Base-by-base conservation (phyloP, 2,113 vertebrate species). In the Lontra canadensis region DNA sequence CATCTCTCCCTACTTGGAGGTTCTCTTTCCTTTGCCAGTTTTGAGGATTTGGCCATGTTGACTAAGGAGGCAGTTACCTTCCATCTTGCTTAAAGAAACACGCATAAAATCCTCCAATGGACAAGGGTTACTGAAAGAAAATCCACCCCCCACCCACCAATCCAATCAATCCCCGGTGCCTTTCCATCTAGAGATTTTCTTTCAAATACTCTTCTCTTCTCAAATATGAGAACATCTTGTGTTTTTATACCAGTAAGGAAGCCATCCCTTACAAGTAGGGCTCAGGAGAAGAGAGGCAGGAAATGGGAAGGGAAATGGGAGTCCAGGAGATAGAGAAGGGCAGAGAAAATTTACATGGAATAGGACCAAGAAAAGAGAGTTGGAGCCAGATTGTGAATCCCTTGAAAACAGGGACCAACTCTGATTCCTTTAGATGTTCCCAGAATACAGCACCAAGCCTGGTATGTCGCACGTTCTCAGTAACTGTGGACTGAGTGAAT, bases 81-180 rank as follows among this genome's bases (percentile, higher is more conserved):
- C 86, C 15, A 71, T 63, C 59, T 90, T 89, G 67, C 78, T 96
- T 94, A 88, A 74, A 44, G 73, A 86, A 65, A 94, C 20, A 97
- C 11, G 81, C 12, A 73, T 36, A 76, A 89, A 63, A 82, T 89
- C 73, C 47, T 85, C 88, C 49, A 55, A n/a, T 65, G n/a, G 34
- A 42, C 11, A 92, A 86, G 59, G 94, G 44, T 8, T 65, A 44
- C 65, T 95, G 13, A 94, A 73, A 65, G 36, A 79, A 97, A 95
- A 78, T 63, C 6, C 4, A 57, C 57, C 1, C 44, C 10, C n/a
- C n/a, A n/a, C 10, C 63, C 21, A 42, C 6, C 2, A 23, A 2
- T 31, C 29, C 47, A 17, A 59, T 36, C n/a, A 21, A 69, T 61
- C 59, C 44, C 23, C 7, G 23, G 47, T 49, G 10, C 34, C 63